phyloP scores from a whole-genome alignment of 2,113 vertebrate genomes.

The Caracal caracal region DNA sequence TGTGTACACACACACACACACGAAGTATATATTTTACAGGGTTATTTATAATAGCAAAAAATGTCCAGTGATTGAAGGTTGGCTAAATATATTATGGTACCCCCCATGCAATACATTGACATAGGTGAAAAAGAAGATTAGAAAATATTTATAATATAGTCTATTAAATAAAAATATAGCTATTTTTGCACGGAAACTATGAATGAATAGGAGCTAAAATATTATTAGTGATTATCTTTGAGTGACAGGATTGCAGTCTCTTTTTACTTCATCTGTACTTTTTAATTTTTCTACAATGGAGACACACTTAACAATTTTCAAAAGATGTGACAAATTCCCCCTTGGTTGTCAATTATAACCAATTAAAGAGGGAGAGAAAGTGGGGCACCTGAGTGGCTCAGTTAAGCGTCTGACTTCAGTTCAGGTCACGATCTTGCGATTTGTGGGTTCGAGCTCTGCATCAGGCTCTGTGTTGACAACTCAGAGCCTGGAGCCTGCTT shows the following conservation, averaged over 20 bases:
- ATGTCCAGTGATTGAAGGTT: not conserved
- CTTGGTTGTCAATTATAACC: not conserved
- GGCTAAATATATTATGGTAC: not conserved
- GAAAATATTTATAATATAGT: not conserved
- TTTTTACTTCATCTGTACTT: not conserved
- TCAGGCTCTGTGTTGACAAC: too few species aligned
- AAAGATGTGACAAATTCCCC: slow-evolving; percentile 11
- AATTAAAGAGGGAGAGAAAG: not conserved
- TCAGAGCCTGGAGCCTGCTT: too few species aligned
- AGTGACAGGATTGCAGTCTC: not conserved
- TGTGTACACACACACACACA: not conserved
- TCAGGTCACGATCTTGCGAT: too few species aligned
- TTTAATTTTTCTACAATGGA: slow-evolving; percentile 18
- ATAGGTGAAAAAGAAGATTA: not conserved
- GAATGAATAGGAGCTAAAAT: slow-evolving; percentile 41
- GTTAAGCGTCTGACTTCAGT: too few species aligned
- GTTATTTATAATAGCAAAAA: slow-evolving; percentile 23
- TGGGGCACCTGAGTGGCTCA: too few species aligned
- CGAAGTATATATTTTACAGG: not conserved
- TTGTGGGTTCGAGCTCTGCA: too few species aligned
- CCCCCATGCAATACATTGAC: not conserved
- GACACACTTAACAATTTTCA: slow-evolving; percentile 1
- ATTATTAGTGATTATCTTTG: not conserved
- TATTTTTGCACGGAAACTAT: slow-evolving; percentile 11
- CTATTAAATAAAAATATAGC: not conserved